Evolutionary conservation across 2,888 invertebrate genomes (phyloP), one percentile per base, ranked within the genome.

Genomic region (Priocnemis perturbator): DNA sequence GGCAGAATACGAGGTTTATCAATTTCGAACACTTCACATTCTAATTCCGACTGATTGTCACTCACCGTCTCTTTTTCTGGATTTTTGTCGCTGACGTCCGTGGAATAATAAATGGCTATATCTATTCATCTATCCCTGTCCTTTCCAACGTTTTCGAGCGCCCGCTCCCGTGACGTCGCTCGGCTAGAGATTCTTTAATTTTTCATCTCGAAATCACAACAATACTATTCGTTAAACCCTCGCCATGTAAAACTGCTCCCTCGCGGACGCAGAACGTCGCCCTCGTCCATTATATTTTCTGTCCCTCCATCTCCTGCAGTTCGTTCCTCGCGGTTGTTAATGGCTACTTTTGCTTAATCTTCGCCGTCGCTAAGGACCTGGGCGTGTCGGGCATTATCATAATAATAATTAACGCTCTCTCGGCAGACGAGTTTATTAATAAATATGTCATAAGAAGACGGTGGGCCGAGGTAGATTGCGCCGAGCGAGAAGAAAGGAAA

Each of bases 141-240:
- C 47, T 44, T 47, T 37, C 19, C 44, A 30, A 0, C 47, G 15
- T 59, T 23, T 47, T 64, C 23, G 52, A 48, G 26, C 60, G 53
- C 20, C 19, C 0, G 17, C 57, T 30, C 17, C 2, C 11, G n/a
- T 11, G 55, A 20, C 57, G 19, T 20, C 30, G n/a, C 37, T 37
- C 57, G 20, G 30, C 47, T n/a, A 59, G 20, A 37, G 45, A 47
- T 45, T 44, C 59, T 59, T 59, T 21, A 62, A 77, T 79, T 79
- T 79, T 75, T 72, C 75, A 79, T 77, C 69, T 58, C 65, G 63
- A 62, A 72, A 75, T 66, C 71, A 69, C 66, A 69, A 77, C 71
- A 73, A 77, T 77, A 60, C 69, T 61, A 69, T 73, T 79, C 75
- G 74, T 77, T 75, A 71, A 75, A 71, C 55, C 71, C 58, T 64